Evolutionary conservation across 2,888 invertebrate species (phyloP).

Genomic region (Drosophila pseudotalamancana): DNA sequence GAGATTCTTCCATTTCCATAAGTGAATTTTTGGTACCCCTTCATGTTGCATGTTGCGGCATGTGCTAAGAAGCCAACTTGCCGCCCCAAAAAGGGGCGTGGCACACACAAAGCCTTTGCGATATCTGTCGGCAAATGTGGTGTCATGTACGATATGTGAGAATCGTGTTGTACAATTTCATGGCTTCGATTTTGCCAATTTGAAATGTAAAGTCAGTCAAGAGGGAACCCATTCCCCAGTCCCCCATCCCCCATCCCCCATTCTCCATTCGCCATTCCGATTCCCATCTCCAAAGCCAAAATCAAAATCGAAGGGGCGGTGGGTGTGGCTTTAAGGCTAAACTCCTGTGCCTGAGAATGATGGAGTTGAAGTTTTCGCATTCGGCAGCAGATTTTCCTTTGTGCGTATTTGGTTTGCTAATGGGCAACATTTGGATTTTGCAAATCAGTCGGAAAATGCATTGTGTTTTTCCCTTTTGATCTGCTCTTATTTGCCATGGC

Average conservation of each 20-base stretch:
- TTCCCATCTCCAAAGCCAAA: too few relatives aligned
- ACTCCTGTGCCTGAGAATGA: conserved; percentile 31
- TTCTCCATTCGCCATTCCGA: too few relatives aligned
- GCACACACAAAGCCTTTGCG: conserved; percentile 35
- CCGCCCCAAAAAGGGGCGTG: not conserved
- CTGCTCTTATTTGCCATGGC: not conserved
- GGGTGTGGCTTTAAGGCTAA: conserved; percentile 10
- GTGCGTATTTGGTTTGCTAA: conserved; percentile 76
- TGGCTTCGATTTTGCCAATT: conserved; percentile 76
- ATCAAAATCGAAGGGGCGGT: not conserved
- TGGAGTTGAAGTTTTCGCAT: conserved; percentile 21
- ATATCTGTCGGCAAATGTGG: conserved; percentile 65
- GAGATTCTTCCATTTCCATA: conserved; percentile 75
- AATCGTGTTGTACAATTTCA: conserved; percentile 80
- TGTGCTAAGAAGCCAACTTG: conserved; percentile 32
- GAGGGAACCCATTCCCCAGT: not conserved
- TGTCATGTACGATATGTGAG: conserved; percentile 77
- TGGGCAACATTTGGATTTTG: conserved; percentile 73
- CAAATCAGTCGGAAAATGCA: conserved; percentile 79
- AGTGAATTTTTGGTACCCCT: conserved; percentile 62
- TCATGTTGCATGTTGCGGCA: conserved; percentile 22
- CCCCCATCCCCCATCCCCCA: not conserved
- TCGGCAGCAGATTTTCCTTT: conserved; percentile 10
- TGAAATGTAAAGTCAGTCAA: conserved; percentile 53
- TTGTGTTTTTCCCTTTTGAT: conserved; percentile 19